Percentiles rank a stretch among this genome's conserved stretches.
phyloP scores from a whole-genome alignment of 2,888 invertebrate species.

The Thyatira batis region DNA sequence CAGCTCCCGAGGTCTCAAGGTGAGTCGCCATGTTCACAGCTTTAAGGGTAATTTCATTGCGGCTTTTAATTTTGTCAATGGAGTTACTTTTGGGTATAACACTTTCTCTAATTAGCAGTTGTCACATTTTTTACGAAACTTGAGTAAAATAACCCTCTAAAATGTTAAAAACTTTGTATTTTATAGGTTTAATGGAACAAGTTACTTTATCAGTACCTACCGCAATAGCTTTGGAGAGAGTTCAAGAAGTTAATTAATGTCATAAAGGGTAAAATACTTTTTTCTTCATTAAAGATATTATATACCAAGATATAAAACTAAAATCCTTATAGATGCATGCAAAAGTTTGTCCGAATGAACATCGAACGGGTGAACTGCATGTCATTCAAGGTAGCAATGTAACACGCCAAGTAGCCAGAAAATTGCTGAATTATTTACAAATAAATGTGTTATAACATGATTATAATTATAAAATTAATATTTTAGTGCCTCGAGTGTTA shows the following conservation, averaged over 20 bases:
- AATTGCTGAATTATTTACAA: too few relatives aligned
- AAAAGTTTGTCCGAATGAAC: too few relatives aligned
- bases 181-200: background rate
- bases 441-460: too few relatives aligned
- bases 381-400: too few relatives aligned
- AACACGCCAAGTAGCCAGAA: too few relatives aligned
- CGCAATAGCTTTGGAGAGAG: background rate
- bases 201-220: background rate
- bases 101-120: conserved; percentile 17
- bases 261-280: background rate
- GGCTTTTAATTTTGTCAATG: conserved; percentile 6
- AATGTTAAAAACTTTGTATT: background rate
- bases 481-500: too few relatives aligned
- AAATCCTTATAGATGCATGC: too few relatives aligned
- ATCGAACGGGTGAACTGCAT: too few relatives aligned
- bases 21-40: conserved; percentile 20
- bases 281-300: too few relatives aligned
- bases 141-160: background rate
- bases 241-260: background rate
- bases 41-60: conserved; percentile 16
- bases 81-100: conserved; percentile 11
- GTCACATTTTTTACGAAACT: background rate
- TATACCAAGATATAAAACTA: too few relatives aligned
- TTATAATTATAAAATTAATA: too few relatives aligned
- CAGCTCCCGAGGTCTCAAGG: conserved; percentile 9